Conservation (phyloP, 2,888 invertebrate genomes). For the Pogonocherus hispidulus region DNA sequence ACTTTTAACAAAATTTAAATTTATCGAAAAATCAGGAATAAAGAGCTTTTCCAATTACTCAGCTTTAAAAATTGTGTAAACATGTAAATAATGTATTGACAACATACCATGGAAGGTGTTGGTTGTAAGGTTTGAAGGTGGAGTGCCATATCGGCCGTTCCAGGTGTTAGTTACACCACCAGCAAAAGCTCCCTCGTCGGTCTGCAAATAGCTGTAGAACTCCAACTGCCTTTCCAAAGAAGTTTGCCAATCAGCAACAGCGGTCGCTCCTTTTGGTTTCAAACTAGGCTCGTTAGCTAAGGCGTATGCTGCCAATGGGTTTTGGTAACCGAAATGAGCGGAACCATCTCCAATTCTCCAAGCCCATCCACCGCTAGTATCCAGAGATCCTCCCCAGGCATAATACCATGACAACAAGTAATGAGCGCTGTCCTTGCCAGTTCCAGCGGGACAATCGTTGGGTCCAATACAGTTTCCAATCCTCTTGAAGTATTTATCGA, state of each 20-base stretch:
- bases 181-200: slow-evolving; percentile 52
- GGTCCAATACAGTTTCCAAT: slow-evolving; percentile 52
- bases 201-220: slow-evolving; percentile 51
- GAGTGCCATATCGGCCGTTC: slow-evolving; percentile 52
- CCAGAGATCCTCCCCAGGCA: slow-evolving; percentile 53
- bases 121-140: slow-evolving; percentile 42
- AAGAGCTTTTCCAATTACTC: no score
- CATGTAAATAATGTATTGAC: no score
- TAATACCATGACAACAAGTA: slow-evolving; percentile 53
- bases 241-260: slow-evolving; percentile 49
- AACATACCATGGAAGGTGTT: slow-evolving; percentile 45
- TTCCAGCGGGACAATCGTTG: slow-evolving; percentile 43
- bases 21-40: no score
- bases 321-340: slow-evolving; percentile 55
- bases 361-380: slow-evolving; percentile 47
- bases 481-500: slow-evolving; percentile 55
- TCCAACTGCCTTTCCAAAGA: slow-evolving; percentile 54
- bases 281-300: slow-evolving; percentile 44
- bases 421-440: slow-evolving; percentile 52
- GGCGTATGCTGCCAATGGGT: slow-evolving; percentile 52
- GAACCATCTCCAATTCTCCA: slow-evolving; percentile 56
- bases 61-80: no score
- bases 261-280: slow-evolving; percentile 51
- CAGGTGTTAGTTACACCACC: slow-evolving; percentile 55
- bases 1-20: no score